Conservation (phyloP, 30 jellyfish, hydroid and myxozoan genomes). For the Mastigias papua region DNA sequence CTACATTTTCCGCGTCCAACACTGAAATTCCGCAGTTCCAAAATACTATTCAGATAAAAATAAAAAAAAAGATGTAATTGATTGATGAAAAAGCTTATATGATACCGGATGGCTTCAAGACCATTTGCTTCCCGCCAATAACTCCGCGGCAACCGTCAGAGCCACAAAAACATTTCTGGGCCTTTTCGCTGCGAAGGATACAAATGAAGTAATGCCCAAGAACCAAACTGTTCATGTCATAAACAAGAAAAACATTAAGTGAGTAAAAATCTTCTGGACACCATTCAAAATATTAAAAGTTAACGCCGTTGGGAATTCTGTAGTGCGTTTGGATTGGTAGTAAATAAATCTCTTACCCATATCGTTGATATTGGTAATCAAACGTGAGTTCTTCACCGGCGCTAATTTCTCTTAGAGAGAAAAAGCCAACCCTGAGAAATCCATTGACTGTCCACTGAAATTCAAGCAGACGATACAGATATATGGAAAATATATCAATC, state of each 20-base stretch:
- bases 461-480: neutral
- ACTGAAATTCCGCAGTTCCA: neutral
- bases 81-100: neutral
- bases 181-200: slow-evolving; percentile 76
- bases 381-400: slow-evolving; percentile 95
- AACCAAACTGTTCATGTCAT: no score
- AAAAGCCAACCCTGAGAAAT: slow-evolving; percentile 95
- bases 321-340: no score
- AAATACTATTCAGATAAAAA: no score
- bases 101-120: slow-evolving; percentile 52
- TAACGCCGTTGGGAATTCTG: no score
- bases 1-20: no score
- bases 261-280: no score
- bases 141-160: slow-evolving; percentile 94
- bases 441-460: slow-evolving; percentile 99
- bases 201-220: neutral
- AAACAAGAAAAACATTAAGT: no score
- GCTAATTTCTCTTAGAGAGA: slow-evolving; percentile 85
- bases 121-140: slow-evolving; percentile 90
- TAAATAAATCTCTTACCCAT: slow-evolving; percentile 71
- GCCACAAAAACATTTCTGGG: slow-evolving; percentile 95
- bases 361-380: slow-evolving; percentile 96
- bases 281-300: no score
- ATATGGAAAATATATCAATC: no score
- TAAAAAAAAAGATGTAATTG: neutral